Conservation (phyloP, 2,797 vertebrate genomes). For the Hipposideros larvatus region DNA sequence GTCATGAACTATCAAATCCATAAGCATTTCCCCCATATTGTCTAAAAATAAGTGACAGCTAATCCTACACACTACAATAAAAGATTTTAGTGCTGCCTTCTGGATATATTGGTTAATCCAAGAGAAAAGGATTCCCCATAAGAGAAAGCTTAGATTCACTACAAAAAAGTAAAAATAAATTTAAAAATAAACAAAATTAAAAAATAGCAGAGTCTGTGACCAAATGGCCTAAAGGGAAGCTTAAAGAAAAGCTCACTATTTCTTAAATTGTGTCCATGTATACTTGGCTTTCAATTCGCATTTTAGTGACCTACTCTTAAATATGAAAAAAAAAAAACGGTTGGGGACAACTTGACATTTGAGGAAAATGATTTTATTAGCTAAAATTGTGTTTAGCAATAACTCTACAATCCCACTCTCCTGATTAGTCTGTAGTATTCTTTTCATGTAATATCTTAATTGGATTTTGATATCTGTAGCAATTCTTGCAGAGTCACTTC, state of each 20-base stretch:
- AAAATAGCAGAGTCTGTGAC: neutral
- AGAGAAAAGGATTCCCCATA: neutral
- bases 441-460: neutral
- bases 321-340: neutral
- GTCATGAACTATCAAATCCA: neutral
- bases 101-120: neutral
- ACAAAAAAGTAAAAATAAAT: neutral
- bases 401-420: neutral
- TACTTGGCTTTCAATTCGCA: neutral
- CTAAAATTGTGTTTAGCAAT: neutral
- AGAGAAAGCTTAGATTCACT: neutral
- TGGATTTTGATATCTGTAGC: neutral
- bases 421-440: neutral
- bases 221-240: neutral
- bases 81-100: neutral
- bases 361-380: neutral
- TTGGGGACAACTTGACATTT: neutral
- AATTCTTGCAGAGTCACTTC: neutral
- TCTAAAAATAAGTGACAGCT: neutral
- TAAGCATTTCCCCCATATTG: neutral
- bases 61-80: neutral
- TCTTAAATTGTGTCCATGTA: neutral
- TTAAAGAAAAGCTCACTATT: neutral
- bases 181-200: neutral
- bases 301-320: constrained; percentile 25